phyloP scores from a whole-genome alignment of 2,888 invertebrate genomes.

The Cacoxenus indagator region DNA sequence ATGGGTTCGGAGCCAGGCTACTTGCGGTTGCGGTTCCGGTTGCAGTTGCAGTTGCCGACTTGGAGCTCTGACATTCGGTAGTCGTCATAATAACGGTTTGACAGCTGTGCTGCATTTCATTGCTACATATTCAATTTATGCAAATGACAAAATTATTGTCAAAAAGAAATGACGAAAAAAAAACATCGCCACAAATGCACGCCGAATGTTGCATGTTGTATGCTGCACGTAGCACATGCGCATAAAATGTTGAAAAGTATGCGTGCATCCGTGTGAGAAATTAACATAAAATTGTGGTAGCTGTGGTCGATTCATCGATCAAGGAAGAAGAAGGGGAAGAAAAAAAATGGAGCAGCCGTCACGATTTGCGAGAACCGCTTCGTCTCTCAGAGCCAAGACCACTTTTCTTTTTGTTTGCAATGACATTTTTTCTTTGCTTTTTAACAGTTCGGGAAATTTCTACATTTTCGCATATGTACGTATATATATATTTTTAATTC shows the following conservation, averaged over 20 bases:
- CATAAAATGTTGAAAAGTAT: constrained; percentile 6
- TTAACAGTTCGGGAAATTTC: too few relatives aligned
- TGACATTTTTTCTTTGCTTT: too few relatives aligned
- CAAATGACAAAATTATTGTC: constrained; percentile 22
- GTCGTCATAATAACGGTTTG: constrained; percentile 37
- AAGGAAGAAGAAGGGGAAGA: background rate
- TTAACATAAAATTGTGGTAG: constrained; percentile 6
- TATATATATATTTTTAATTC: too few relatives aligned
- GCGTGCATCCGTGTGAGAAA: constrained; percentile 22
- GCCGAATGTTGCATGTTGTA: too few relatives aligned
- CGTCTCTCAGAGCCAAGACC: too few relatives aligned
- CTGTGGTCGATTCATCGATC: background rate
- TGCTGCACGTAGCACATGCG: background rate
- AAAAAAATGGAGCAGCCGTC: background rate
- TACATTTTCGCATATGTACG: too few relatives aligned
- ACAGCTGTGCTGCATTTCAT: constrained; percentile 22
- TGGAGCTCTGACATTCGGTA: constrained; percentile 24
- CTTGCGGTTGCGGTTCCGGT: too few relatives aligned
- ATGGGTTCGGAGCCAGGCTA: background rate
- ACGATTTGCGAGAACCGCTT: background rate
- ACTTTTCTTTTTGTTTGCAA: background rate
- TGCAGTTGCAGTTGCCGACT: too few relatives aligned
- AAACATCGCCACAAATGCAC: background rate
- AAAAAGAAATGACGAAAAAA: constrained; percentile 4
- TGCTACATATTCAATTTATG: constrained; percentile 33